Percentiles rank a stretch among this genome's conserved stretches.
These are phyloP conservation scores for Himalopsyche tibetana DNA, from an alignment of 2,888 invertebrate genomes.

Conservation along the genomic window DNA sequence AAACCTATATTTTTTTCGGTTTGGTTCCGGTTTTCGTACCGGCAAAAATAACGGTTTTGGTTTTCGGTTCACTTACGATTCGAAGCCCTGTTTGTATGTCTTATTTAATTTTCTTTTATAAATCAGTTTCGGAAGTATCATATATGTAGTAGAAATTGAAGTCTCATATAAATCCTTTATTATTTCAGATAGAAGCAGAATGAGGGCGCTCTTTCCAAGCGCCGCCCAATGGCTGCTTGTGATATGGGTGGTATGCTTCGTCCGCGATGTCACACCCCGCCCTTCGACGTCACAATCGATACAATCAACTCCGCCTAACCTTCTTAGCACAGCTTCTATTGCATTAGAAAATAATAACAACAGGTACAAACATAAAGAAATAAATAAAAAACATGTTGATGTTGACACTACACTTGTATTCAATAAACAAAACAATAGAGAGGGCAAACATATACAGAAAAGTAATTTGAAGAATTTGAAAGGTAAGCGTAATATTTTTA, in stretches of 20 bases:
- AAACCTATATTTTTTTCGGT: too few relatives aligned
- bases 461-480: not conserved
- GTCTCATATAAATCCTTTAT: not conserved
- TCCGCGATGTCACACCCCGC: conserved; percentile 21
- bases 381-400: conserved; percentile 13
- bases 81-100: too few relatives aligned
- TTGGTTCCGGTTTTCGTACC: too few relatives aligned
- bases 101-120: too few relatives aligned
- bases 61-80: too few relatives aligned
- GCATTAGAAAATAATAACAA: conserved; percentile 48
- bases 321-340: conserved; percentile 37
- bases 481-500: not conserved
- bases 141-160: too few relatives aligned
- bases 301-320: not conserved
- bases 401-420: conserved; percentile 1
- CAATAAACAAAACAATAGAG: not conserved
- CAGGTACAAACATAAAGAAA: conserved; percentile 49
- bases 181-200: conserved; percentile 45
- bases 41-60: too few relatives aligned
- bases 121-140: too few relatives aligned
- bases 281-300: conserved; percentile 39
- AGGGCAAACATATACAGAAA: not conserved
- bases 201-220: conserved; percentile 50
- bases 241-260: conserved; percentile 41
- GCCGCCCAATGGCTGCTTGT: conserved; percentile 49